A percentile compares a stretch with the other conserved stretches of the same genome.
phyloP scores from a whole-genome alignment of 2,888 invertebrate genomes.

The Eilema caniola region DNA sequence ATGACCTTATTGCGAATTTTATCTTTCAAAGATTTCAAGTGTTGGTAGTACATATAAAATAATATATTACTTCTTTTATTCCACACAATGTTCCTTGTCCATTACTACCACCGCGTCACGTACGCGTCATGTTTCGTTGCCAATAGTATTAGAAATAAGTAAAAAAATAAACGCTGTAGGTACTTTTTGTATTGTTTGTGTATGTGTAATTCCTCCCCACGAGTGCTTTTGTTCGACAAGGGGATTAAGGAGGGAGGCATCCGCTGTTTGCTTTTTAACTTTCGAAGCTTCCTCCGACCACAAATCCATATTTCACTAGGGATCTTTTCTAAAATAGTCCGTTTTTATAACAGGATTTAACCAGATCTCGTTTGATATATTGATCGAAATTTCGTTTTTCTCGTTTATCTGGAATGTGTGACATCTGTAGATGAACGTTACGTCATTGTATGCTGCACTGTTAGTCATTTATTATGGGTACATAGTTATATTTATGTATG shows the following conservation, averaged over 20 bases:
- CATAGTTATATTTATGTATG: too few relatives aligned
- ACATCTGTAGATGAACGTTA: background rate
- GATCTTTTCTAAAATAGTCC: background rate
- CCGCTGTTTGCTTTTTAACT: slow-evolving; percentile 16
- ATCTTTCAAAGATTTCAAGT: too few relatives aligned
- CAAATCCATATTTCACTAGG: background rate
- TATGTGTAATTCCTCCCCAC: background rate
- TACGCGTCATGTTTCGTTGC: slow-evolving; percentile 1
- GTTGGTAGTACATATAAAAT: background rate
- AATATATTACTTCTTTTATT: background rate
- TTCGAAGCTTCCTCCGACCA: slow-evolving; percentile 10
- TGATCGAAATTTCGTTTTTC: background rate
- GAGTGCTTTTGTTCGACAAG: slow-evolving; percentile 11
- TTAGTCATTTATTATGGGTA: too few relatives aligned
- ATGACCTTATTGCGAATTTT: too few relatives aligned
- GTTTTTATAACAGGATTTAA: background rate
- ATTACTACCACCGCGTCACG: background rate
- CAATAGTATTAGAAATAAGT: slow-evolving; percentile 9
- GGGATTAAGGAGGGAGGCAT: slow-evolving; percentile 1
- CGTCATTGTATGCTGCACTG: background rate
- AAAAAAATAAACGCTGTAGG: background rate
- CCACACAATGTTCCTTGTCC: background rate
- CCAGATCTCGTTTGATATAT: background rate
- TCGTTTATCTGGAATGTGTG: background rate
- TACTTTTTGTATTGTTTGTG: background rate